Percentiles rank a stretch among this genome's conserved stretches.
Conservation (phyloP, 2,888 invertebrate species). For the Sphaerophoria rueppellii region DNA sequence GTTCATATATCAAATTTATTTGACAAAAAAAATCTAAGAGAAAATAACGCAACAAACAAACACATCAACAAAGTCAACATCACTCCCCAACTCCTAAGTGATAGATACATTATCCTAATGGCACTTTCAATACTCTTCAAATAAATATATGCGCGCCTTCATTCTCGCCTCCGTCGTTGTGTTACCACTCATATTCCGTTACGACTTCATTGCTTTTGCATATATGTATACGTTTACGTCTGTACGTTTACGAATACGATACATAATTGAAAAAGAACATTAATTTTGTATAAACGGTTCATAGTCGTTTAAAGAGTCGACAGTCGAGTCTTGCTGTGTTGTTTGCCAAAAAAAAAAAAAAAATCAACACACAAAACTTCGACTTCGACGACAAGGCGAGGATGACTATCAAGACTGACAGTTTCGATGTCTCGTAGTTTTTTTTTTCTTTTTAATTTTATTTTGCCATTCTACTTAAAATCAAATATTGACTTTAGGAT, state of each 20-base stretch:
- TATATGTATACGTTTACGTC: not conserved
- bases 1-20: no score
- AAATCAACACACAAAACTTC: no score
- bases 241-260: not conserved
- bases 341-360: constrained; percentile 17
- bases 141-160: constrained; percentile 10
- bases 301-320: constrained; percentile 9
- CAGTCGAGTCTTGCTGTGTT: not conserved
- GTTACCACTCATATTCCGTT: not conserved
- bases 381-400: no score
- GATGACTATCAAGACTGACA: constrained; percentile 18
- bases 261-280: constrained; percentile 41
- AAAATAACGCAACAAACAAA: constrained; percentile 19
- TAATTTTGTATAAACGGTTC: constrained; percentile 10
- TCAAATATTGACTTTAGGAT: constrained; percentile 62
- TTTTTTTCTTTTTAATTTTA: constrained; percentile 15
- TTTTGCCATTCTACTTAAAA: constrained; percentile 44
- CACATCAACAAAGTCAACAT: constrained; percentile 14
- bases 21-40: not conserved
- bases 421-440: constrained; percentile 40
- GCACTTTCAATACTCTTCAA: constrained; percentile 2
- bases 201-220: not conserved
- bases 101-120: constrained; percentile 35
- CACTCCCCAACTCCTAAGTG: constrained; percentile 1
- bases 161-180: not conserved